Conservation (phyloP, 2,888 invertebrate species). For the Epinotia demarniana region DNA sequence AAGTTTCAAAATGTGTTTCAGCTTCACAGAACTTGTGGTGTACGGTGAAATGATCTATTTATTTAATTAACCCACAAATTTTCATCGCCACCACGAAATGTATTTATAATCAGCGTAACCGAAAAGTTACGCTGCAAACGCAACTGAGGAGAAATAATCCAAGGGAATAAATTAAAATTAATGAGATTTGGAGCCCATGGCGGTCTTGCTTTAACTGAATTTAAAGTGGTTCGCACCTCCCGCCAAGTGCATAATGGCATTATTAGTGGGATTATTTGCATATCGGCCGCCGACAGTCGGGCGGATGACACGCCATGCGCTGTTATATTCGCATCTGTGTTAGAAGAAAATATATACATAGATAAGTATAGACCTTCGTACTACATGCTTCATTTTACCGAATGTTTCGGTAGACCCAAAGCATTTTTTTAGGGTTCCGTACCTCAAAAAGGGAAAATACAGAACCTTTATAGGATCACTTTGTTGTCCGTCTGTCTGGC, state of each 20-base stretch:
- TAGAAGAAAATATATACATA: too few relatives aligned
- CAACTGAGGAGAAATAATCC: conserved; percentile 45
- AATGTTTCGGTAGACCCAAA: too few relatives aligned
- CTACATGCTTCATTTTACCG: too few relatives aligned
- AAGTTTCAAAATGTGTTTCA: too few relatives aligned
- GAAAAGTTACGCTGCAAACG: conserved; percentile 41
- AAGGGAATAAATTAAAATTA: conserved; percentile 45
- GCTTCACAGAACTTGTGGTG: conserved; percentile 8
- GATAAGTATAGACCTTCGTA: too few relatives aligned
- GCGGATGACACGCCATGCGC: conserved; percentile 2
- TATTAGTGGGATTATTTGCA: conserved; percentile 40
- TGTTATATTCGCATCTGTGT: neutral
- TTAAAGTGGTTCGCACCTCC: conserved; percentile 45
- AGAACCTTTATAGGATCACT: too few relatives aligned
- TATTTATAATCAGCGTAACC: conserved; percentile 43
- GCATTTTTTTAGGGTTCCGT: too few relatives aligned
- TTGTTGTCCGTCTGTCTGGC: too few relatives aligned
- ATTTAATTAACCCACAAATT: conserved; percentile 28
- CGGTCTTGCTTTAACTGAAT: conserved; percentile 45
- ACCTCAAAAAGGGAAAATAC: too few relatives aligned
- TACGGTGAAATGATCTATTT: conserved; percentile 14
- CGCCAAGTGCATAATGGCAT: conserved; percentile 44
- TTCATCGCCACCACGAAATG: conserved; percentile 19
- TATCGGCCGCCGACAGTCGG: conserved; percentile 13
- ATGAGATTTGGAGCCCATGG: conserved; percentile 43